Conservation (phyloP, 2,113 vertebrate genomes). For the Cercocebus atys region DNA sequence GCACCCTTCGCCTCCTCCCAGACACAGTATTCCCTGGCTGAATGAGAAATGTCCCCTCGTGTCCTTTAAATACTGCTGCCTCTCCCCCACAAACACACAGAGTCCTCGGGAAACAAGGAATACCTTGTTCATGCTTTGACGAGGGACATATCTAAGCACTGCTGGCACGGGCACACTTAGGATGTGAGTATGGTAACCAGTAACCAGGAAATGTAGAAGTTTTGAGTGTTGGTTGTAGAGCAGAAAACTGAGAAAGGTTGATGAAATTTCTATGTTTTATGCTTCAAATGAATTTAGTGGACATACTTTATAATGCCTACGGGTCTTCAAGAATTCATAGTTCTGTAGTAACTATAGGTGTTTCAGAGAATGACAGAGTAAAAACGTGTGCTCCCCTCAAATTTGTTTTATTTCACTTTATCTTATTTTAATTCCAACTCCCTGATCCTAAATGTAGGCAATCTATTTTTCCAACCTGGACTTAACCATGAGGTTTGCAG, state of each 20-base stretch:
- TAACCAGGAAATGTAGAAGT: neutral
- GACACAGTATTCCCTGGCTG: neutral
- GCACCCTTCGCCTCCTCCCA: rapidly evolving
- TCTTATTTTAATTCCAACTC: neutral
- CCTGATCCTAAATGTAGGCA: neutral
- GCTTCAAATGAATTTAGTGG: neutral
- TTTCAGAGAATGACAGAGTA: neutral
- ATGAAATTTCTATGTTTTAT: neutral
- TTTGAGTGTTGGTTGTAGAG: neutral
- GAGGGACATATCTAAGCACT: neutral
- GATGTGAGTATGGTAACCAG: neutral
- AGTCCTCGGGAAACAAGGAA: neutral
- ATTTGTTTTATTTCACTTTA: conserved; percentile 8
- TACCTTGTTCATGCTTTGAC: neutral
- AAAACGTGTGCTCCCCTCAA: neutral
- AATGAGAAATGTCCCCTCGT: neutral
- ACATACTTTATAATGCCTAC: neutral
- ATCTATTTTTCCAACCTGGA: conserved; percentile 2
- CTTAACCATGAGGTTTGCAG: neutral
- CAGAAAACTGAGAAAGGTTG: neutral
- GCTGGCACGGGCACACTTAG: neutral
- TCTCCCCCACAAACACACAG: neutral
- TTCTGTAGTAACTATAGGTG: neutral
- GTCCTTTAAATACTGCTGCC: neutral
- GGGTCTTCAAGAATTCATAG: neutral